Evolutionary conservation across 2,797 vertebrate genomes (phyloP).

Genomic region (Ispidina lecontei): DNA sequence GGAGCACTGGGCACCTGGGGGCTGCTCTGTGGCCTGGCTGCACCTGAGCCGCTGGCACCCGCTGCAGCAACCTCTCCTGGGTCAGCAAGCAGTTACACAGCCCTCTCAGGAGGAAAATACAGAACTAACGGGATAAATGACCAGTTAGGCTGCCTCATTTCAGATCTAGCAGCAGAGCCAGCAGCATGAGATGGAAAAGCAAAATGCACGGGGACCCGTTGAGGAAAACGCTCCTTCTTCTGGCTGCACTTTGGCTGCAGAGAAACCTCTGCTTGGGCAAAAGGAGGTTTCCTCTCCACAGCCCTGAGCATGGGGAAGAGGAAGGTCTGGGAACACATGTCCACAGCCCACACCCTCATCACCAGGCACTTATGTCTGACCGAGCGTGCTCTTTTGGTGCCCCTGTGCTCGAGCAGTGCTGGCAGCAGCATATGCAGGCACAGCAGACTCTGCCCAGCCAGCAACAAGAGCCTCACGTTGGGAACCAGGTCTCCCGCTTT

Average conservation of each 20-base stretch:
- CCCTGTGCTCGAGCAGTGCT: no score
- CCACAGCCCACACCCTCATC: background rate
- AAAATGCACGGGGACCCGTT: background rate
- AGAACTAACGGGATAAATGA: conserved; percentile 48
- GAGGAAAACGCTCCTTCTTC: background rate
- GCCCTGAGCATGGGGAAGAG: background rate
- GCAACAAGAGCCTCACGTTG: background rate
- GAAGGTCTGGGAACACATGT: background rate
- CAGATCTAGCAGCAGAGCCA: background rate
- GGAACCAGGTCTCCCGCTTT: background rate
- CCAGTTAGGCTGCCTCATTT: conserved; percentile 7
- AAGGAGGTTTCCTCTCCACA: background rate
- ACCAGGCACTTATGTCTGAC: background rate
- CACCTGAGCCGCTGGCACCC: background rate
- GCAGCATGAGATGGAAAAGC: conserved; percentile 1
- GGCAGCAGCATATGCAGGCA: background rate
- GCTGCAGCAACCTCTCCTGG: background rate
- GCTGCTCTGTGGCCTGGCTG: background rate
- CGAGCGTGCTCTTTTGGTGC: background rate
- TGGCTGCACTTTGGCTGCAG: background rate
- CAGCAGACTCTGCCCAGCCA: background rate
- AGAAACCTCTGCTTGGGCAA: background rate
- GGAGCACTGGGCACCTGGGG: background rate
- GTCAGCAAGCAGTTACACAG: conserved; percentile 3
- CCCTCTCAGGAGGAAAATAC: conserved; percentile 15